These are phyloP conservation scores for Pycnonotus jocosus DNA, from an alignment of 2,113 vertebrate species.

Conservation along the genomic window DNA sequence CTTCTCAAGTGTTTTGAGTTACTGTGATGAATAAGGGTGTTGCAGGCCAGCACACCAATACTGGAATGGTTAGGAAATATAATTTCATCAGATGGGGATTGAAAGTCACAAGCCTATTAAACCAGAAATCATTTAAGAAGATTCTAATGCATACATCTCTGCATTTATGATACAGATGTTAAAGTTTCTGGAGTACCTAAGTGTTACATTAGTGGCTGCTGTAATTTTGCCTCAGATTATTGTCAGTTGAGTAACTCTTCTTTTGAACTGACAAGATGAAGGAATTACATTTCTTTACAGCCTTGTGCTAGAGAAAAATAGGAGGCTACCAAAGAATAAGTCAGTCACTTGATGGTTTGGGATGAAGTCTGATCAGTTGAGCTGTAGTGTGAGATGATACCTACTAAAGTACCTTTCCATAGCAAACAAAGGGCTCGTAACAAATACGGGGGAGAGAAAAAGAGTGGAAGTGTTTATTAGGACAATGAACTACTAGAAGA, in stretches of 20 bases:
- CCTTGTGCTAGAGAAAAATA: not conserved
- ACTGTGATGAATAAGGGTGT: rapidly evolving
- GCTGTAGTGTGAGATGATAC: not conserved
- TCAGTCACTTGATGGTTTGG: not conserved
- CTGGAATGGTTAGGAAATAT: not conserved
- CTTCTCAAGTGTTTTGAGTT: not conserved
- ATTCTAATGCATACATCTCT: not conserved
- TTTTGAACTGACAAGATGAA: not conserved
- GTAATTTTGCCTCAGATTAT: not conserved
- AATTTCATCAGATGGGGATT: not conserved
- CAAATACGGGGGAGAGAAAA: not conserved
- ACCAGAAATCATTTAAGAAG: not conserved
- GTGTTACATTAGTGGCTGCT: not conserved
- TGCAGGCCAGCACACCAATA: not conserved
- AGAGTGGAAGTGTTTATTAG: not conserved
- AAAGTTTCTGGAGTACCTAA: not conserved
- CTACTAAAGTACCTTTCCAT: not conserved
- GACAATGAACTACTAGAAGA: not conserved
- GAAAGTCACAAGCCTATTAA: not conserved
- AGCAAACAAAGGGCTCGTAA: not conserved
- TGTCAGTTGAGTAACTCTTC: not conserved
- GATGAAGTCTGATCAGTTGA: not conserved
- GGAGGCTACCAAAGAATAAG: not conserved
- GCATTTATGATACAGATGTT: not conserved
- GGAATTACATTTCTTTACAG: not conserved